A percentile compares a stretch with the other conserved stretches of the same genome.
These are phyloP conservation scores for Chelonus insularis DNA, from an alignment of 1,140 invertebrate species.

Conservation along the genomic window DNA sequence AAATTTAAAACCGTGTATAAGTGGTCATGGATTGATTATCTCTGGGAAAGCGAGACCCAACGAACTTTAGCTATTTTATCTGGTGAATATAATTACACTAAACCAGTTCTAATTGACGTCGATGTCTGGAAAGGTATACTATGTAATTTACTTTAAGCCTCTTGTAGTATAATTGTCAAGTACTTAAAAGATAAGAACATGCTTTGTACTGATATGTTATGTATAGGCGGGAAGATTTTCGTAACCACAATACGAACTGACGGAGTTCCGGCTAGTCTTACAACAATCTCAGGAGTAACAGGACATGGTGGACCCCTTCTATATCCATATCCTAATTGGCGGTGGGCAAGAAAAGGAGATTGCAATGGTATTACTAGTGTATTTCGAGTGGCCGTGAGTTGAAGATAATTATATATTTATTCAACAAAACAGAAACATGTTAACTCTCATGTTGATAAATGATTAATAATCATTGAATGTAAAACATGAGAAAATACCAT, in stretches of 20 bases:
- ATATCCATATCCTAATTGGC: slow-evolving; percentile 41
- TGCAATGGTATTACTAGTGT: slow-evolving; percentile 37
- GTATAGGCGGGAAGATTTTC: slow-evolving; percentile 34
- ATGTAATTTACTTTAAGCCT: not conserved
- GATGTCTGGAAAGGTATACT: slow-evolving; percentile 21
- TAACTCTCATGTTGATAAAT: no score
- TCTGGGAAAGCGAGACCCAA: slow-evolving; percentile 19
- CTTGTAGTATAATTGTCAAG: no score
- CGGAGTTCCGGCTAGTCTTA: slow-evolving; percentile 43
- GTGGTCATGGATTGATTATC: slow-evolving; percentile 38
- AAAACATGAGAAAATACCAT: no score
- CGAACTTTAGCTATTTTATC: slow-evolving; percentile 56
- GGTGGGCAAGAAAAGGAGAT: slow-evolving; percentile 27
- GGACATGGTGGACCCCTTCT: slow-evolving; percentile 34
- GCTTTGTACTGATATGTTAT: not conserved
- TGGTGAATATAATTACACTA: slow-evolving; percentile 56
- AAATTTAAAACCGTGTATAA: slow-evolving; percentile 23
- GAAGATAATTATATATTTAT: not conserved
- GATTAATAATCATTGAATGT: no score
- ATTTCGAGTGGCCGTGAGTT: slow-evolving; percentile 37
- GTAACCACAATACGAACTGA: slow-evolving; percentile 51
- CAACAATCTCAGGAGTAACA: slow-evolving; percentile 12
- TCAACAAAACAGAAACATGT: no score
- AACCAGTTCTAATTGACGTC: slow-evolving; percentile 32
- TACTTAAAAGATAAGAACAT: not conserved